Evolutionary conservation across 2,888 invertebrate genomes (phyloP).

Genomic region (Masnerella sp.): DNA sequence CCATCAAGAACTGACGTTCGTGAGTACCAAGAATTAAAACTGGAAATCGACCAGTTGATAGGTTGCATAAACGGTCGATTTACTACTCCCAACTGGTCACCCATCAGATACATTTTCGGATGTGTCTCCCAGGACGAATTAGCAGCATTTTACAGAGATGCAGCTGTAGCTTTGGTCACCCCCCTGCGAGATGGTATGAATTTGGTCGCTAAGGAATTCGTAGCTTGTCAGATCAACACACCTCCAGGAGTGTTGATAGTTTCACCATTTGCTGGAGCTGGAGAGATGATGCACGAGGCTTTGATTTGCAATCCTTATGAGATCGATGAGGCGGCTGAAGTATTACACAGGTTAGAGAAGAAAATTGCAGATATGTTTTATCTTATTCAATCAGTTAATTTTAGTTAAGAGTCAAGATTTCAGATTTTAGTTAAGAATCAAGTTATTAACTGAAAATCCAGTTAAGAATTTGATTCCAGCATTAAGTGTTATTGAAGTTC

Average conservation of each 20-base stretch:
- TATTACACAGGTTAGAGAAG: conserved; percentile 83
- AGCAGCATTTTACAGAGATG: conserved; percentile 91
- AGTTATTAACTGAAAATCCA: too few species aligned
- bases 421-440: too few species aligned
- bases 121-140: conserved; percentile 92
- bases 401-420: too few species aligned
- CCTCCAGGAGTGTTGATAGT: conserved; percentile 92
- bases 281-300: conserved; percentile 96
- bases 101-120: conserved; percentile 93
- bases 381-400: too few species aligned
- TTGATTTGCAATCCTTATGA: conserved; percentile 94
- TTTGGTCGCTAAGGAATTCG: conserved; percentile 94
- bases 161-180: conserved; percentile 91
- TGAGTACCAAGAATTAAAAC: conserved; percentile 93
- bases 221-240: conserved; percentile 92
- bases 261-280: conserved; percentile 94
- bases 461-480: too few species aligned
- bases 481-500: too few species aligned
- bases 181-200: conserved; percentile 95
- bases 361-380: too few species aligned
- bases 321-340: conserved; percentile 91
- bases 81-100: conserved; percentile 95
- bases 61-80: conserved; percentile 93
- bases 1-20: conserved; percentile 94
- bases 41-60: conserved; percentile 93